A percentile compares a stretch with the other conserved stretches of the same genome.
phyloP scores from a whole-genome alignment of 2,797 vertebrate genomes.

The Acanthurus tractus region DNA sequence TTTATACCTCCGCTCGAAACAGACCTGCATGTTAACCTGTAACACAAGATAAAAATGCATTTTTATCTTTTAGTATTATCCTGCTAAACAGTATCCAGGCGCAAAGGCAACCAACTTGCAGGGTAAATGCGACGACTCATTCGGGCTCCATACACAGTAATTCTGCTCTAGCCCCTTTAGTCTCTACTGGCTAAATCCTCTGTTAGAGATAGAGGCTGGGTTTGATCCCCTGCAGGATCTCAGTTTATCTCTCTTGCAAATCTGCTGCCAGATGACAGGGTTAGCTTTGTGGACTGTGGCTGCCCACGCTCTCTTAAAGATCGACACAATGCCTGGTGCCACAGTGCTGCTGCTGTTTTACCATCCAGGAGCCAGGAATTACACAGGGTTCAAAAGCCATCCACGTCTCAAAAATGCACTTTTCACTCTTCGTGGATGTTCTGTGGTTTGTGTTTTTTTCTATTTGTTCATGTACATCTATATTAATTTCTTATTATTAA shows the following conservation, averaged over 20 bases:
- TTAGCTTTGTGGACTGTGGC: conserved; percentile 81
- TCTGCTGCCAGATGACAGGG: conserved; percentile 85
- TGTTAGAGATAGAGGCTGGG: conserved; percentile 83
- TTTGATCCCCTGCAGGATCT: conserved; percentile 84
- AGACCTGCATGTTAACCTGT: conserved; percentile 55
- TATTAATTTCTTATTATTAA: neutral
- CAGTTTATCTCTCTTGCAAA: conserved; percentile 87
- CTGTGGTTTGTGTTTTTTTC: neutral
- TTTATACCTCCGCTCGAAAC: conserved; percentile 26
- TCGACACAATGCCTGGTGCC: conserved; percentile 64
- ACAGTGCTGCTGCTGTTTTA: conserved; percentile 50
- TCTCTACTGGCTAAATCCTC: conserved; percentile 84
- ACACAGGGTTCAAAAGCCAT: neutral
- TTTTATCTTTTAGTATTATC: conserved; percentile 67
- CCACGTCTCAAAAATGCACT: neutral
- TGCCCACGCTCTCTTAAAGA: conserved; percentile 77
- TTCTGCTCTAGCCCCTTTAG: conserved; percentile 77
- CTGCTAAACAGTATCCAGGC: conserved; percentile 70
- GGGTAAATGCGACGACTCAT: conserved; percentile 77
- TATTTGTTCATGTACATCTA: neutral
- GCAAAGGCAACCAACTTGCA: conserved; percentile 72
- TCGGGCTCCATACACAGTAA: conserved; percentile 78
- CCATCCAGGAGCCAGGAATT: conserved; percentile 34
- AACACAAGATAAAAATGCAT: conserved; percentile 52
- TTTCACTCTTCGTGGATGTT: neutral